phyloP scores from a whole-genome alignment of 2,888 invertebrate genomes.

The Calliopum simillimum region DNA sequence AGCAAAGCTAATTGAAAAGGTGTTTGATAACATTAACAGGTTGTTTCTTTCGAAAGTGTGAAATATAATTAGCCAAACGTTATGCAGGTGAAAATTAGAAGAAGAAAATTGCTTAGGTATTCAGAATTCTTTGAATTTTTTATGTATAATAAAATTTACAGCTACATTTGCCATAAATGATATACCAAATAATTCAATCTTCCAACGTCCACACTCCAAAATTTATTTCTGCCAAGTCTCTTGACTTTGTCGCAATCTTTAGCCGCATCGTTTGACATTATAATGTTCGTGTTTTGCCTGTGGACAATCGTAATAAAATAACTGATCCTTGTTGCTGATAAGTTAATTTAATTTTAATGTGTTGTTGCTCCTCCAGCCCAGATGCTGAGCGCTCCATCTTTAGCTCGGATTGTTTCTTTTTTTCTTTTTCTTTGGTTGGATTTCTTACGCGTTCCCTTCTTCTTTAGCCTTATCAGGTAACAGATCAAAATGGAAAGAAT shows the following conservation, averaged over 20 bases:
- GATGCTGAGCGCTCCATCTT: background rate
- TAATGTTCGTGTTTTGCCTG: slow-evolving; percentile 68
- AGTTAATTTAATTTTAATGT: slow-evolving; percentile 69
- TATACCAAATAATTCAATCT: too few species aligned
- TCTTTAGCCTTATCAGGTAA: slow-evolving; percentile 46
- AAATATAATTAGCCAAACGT: background rate
- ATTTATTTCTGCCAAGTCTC: too few species aligned
- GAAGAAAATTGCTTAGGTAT: too few species aligned
- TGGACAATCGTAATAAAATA: slow-evolving; percentile 68
- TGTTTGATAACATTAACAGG: slow-evolving; percentile 11
- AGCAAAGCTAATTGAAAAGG: slow-evolving; percentile 24
- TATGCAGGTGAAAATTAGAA: slow-evolving; percentile 9
- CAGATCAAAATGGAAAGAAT: slow-evolving; percentile 48
- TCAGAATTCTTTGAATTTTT: too few species aligned
- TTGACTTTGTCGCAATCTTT: background rate
- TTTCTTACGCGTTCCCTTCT: background rate
- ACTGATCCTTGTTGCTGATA: slow-evolving; percentile 68
- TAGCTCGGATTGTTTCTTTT: background rate
- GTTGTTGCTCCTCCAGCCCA: slow-evolving; percentile 56
- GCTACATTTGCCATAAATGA: too few species aligned
- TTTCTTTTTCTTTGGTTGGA: background rate
- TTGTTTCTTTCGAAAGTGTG: background rate
- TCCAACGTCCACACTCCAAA: too few species aligned
- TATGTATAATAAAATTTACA: too few species aligned
- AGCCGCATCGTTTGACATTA: slow-evolving; percentile 63